Percentiles rank a stretch among this genome's conserved stretches.
Conservation (phyloP, 2,113 vertebrate genomes). For the Riparia riparia region DNA sequence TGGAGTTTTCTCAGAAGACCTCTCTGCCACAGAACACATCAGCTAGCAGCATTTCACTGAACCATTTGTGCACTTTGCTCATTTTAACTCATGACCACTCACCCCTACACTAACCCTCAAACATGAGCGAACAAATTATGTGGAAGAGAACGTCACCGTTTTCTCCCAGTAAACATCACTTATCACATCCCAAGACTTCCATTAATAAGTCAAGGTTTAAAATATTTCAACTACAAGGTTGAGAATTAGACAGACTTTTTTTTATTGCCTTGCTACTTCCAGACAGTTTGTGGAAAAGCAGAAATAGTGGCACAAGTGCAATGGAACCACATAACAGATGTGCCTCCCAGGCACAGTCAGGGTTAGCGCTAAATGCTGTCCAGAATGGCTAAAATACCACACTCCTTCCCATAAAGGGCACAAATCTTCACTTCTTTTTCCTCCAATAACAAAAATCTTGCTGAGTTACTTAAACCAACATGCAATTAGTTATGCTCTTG, state of each 20-base stretch:
- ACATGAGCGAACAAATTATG: neutral
- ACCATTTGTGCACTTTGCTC: neutral
- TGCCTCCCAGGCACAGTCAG: neutral
- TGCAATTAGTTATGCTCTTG: neutral
- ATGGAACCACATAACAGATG: neutral
- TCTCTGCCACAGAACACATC: neutral
- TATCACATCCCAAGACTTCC: neutral
- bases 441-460: neutral
- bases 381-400: neutral
- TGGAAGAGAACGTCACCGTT: rapidly evolving
- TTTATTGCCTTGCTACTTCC: neutral
- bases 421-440: neutral
- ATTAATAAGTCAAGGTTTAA: neutral
- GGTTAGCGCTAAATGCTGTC: neutral
- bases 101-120: neutral
- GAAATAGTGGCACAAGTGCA: neutral
- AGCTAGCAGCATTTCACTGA: neutral
- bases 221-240: neutral
- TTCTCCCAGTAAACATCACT: neutral
- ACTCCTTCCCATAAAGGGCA: neutral
- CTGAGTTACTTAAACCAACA: neutral
- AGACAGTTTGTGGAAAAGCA: neutral
- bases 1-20: neutral
- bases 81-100: neutral
- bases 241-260: neutral